Evolutionary conservation across 30 jellyfish, hydroid and myxozoan species (phyloP), one percentile per base, ranked within the genome.

Genomic region (Clytia hemisphaerica): DNA sequence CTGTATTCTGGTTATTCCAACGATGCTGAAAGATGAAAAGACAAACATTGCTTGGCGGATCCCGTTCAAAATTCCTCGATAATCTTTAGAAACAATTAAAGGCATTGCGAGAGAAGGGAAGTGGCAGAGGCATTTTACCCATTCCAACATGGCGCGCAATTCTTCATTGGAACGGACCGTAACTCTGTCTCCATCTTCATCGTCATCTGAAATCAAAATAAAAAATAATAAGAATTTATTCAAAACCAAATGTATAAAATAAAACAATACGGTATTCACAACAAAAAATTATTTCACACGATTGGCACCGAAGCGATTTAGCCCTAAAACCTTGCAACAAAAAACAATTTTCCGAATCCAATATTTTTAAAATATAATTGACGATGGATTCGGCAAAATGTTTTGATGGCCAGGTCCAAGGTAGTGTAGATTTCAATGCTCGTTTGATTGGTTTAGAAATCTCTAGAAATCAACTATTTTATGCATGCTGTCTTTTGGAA

Each of bases 91-190:
- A 40, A 9, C 53, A 40, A 40, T 7, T 40, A 40, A 10, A 15
- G 7, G 21, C 66, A 51, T 15, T 51, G 18, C 16, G 22, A 53
- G 32, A 53, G 19, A 42, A 42, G 19, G n/a, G n/a, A n/a, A 29
- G 6, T 4, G 3, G 6, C 57, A 4, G 19, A 34, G 15, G 35
- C 24, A 7, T 14, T 76, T 59, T 49, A 91, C 99, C 99, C 99
- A 82, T 2, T 67, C 83, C 54, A 91, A 47, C 94, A 91, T 77
- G 25, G 99, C 95, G 27, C 34, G 71, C 15, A 82, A 66, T 68
- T 91, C 99, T 48, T 91, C 99, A 61, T 91, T 95, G 67, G 94
- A 73, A 47, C 99, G 78, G 5, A 91, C 99, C 21, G 99, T 91
- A 2, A 91, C 83, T 76, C 99, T 61, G 54, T 91, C 99, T 28